phyloP scores from a whole-genome alignment of 2,113 vertebrate genomes.

The Pica pica region DNA sequence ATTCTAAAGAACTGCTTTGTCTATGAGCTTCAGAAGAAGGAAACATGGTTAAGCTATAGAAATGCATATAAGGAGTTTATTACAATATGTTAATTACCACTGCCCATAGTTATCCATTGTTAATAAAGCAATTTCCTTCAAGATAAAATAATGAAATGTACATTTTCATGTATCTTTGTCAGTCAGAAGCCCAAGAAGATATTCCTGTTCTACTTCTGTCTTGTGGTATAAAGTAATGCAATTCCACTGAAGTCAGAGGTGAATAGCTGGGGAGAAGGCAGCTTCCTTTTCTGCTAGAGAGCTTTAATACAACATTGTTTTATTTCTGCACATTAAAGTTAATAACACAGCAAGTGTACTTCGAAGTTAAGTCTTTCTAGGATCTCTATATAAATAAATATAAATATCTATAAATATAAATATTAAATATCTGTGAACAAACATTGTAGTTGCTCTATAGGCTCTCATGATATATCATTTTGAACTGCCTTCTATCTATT shows the following conservation, averaged over 20 bases:
- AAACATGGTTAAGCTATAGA: neutral
- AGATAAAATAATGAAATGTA: neutral
- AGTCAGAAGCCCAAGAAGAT: neutral
- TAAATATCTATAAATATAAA: too few species aligned
- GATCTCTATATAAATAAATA: conserved; percentile 37
- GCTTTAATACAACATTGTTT: conserved; percentile 43
- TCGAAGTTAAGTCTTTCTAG: conserved; percentile 71
- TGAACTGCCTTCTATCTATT: conserved; percentile 67
- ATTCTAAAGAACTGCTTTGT: neutral
- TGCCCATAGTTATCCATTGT: neutral
- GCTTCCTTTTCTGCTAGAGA: neutral
- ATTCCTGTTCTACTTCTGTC: neutral
- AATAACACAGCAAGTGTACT: conserved; percentile 47
- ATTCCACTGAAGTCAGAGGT: neutral
- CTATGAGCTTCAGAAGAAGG: neutral
- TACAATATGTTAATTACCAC: neutral
- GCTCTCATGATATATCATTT: conserved; percentile 56
- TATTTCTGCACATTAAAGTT: conserved; percentile 57
- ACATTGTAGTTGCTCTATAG: conserved; percentile 54
- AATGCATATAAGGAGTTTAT: neutral
- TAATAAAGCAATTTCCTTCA: neutral
- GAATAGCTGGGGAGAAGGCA: neutral
- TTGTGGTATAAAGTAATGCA: neutral
- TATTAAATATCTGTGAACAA: conserved; percentile 67
- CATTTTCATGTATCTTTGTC: neutral